Evolutionary conservation across 2,797 vertebrate genomes (phyloP), one percentile per base, ranked within the genome.

Genomic region (Cryptoprocta ferox): DNA sequence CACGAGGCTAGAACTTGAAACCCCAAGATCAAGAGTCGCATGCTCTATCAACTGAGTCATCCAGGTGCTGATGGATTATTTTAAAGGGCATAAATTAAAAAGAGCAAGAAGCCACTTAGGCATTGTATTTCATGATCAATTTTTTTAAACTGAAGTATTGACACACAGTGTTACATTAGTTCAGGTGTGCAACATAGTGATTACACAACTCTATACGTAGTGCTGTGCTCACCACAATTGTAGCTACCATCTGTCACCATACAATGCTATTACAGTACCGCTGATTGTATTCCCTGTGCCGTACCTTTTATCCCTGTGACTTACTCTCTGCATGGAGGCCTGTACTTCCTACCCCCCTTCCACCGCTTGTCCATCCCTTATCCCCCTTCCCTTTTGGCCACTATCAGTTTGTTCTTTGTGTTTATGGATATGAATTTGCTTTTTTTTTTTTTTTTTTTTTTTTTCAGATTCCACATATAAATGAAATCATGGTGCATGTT

Each of bases 51-150:
- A 75, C 71, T 75, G 39, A 45, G 71, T 42, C 71, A 76, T 30
- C 15, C 28, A 75, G 16, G 4, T 1, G 2, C 28, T 7, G 4
- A 28, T 89, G 48, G 79, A 63, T 94, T 96, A 89, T 78, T 98
- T 98, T 97, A 95, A 93, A 5, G 96, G 76, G 32, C 14, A n/a
- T 65, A 21, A 86, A 11, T 73, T 92, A 37, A 87, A 88, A 95
- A 83, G 83, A 95, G 45, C 32, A 48, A 82, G 73, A 94, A 87
- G 15, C 37, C 8, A 61, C 15, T 66, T 76, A 56, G 81, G 32
- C 88, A 53, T 53, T 87, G 8, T 48, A 75, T 88, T 61, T 89
- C 61, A 56, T 73, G 37, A 91, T 86, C 16, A 75, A 15, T 48
- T 30, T 75, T 75, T 48, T 32, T 18, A 45, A 75, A 75, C 45